phyloP scores from a whole-genome alignment of 2,113 vertebrate species.

The Ardeotis arabs region DNA sequence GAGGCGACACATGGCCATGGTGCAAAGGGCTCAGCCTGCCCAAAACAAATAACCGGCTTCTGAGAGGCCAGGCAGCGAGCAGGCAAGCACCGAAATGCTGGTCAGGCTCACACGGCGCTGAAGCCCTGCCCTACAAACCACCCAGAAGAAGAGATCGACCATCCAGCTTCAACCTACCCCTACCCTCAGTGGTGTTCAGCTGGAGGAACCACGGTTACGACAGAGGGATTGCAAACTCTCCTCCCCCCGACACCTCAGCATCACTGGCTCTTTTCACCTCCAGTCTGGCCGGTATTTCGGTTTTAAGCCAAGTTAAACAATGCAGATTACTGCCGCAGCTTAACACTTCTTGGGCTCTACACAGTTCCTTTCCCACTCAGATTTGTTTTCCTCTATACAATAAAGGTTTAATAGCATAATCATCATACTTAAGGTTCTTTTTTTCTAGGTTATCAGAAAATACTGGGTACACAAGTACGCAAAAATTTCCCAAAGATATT shows the following conservation, averaged over 20 bases:
- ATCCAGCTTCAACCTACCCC: neutral
- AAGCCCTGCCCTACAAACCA: neutral
- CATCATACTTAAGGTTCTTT: neutral
- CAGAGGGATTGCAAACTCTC: neutral
- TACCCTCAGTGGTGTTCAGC: neutral
- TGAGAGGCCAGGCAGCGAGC: neutral
- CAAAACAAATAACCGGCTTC: accelerated
- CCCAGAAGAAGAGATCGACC: neutral
- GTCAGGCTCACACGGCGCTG: accelerated
- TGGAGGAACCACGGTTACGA: neutral
- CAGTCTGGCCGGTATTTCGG: neutral
- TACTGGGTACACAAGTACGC: neutral
- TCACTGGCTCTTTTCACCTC: neutral
- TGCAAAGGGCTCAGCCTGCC: neutral
- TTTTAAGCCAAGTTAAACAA: neutral
- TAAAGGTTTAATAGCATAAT: slow-evolving; percentile 35
- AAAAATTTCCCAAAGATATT: slow-evolving; percentile 20
- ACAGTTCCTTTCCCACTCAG: neutral
- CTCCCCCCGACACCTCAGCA: neutral
- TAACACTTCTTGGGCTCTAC: neutral
- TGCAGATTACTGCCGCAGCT: neutral
- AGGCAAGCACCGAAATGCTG: accelerated
- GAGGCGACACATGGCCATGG: neutral
- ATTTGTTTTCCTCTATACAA: slow-evolving; percentile 21
- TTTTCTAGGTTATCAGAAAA: slow-evolving; percentile 39